Conservation (phyloP, 2,888 invertebrate species). For the Trachelus tabidus region DNA sequence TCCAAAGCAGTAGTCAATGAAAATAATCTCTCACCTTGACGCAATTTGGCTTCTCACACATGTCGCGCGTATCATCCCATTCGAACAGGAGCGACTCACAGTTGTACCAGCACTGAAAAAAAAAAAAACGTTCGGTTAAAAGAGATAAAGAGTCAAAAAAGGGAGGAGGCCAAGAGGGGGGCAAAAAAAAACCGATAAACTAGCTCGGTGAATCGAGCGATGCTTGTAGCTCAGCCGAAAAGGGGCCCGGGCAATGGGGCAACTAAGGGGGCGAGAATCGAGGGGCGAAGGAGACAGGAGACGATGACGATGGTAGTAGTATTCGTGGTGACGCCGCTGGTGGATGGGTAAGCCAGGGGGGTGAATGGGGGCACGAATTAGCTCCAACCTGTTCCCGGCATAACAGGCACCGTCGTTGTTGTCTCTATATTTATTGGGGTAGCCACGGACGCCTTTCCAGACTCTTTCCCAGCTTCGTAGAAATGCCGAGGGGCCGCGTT, state of each 20-base stretch:
- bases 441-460: slow-evolving; percentile 49
- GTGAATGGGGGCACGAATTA: slow-evolving; percentile 54
- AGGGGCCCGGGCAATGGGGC: slow-evolving; percentile 14
- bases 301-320: slow-evolving; percentile 10
- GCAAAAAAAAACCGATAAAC: slow-evolving; percentile 51
- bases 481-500: slow-evolving; percentile 50
- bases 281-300: slow-evolving; percentile 6
- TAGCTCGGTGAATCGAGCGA: slow-evolving; percentile 54
- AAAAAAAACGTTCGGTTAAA: slow-evolving; percentile 16
- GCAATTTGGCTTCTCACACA: slow-evolving; percentile 46
- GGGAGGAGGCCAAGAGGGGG: slow-evolving; percentile 4
- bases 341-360: slow-evolving; percentile 18
- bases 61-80: slow-evolving; percentile 54
- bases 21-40: neutral
- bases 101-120: slow-evolving; percentile 61
- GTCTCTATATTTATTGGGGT: slow-evolving; percentile 65
- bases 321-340: slow-evolving; percentile 9
- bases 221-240: slow-evolving; percentile 40
- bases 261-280: slow-evolving; percentile 24
- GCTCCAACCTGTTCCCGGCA: slow-evolving; percentile 61
- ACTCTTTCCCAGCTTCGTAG: slow-evolving; percentile 45
- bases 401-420: slow-evolving; percentile 58
- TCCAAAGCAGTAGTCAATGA: neutral
- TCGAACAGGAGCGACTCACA: slow-evolving; percentile 59
- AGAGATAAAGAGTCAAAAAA: slow-evolving; percentile 16